These are phyloP conservation scores for Etheostoma spectabile DNA, from an alignment of 2,113 vertebrate species.

Conservation along the genomic window DNA sequence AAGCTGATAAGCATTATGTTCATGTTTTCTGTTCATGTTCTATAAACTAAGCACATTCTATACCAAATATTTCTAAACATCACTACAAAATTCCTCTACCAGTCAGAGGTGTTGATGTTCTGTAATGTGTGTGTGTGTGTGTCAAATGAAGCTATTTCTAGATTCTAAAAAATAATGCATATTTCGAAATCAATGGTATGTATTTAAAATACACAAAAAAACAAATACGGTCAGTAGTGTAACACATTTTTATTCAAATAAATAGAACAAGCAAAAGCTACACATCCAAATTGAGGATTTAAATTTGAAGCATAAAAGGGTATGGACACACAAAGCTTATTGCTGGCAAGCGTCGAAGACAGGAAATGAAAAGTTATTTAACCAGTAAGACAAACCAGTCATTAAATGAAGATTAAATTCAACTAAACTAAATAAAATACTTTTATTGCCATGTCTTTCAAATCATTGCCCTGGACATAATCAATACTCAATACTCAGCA, in stretches of 20 bases:
- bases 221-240: background rate
- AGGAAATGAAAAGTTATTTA: background rate
- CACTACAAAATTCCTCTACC: background rate
- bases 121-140: background rate
- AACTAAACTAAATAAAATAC: background rate
- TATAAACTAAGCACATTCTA: no score
- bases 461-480: background rate
- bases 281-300: background rate
- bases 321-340: slow-evolving; percentile 4
- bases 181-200: background rate
- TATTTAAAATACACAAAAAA: background rate
- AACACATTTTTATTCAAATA: slow-evolving; percentile 27
- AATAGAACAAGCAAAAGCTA: background rate
- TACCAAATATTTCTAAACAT: no score
- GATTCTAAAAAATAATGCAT: background rate
- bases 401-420: background rate
- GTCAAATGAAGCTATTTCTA: background rate
- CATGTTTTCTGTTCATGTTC: no score
- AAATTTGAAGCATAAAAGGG: background rate
- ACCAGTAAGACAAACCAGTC: background rate
- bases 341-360: background rate
- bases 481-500: no score
- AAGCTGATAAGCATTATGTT: no score
- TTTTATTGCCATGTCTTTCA: no score
- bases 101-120: background rate